Conservation (phyloP, 2,888 invertebrate species). For the Leptopilina syphax region DNA sequence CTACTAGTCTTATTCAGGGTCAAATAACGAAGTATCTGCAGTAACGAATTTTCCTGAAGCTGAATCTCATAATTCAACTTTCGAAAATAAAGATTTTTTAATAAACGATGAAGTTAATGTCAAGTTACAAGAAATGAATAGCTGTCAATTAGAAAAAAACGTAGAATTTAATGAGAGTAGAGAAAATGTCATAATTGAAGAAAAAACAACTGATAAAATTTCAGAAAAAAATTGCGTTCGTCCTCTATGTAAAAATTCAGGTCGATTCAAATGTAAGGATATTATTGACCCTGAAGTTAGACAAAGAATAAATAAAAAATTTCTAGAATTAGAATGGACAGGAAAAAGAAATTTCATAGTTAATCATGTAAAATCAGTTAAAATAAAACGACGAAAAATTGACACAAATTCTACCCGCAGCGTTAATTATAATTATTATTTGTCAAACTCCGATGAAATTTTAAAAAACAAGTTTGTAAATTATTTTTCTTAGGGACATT, state of each 20-base stretch:
- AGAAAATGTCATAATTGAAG: background rate
- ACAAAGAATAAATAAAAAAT: background rate
- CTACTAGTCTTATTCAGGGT: background rate
- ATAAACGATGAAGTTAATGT: background rate
- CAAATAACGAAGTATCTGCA: background rate
- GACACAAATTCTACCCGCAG: background rate
- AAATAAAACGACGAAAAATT: constrained; percentile 1
- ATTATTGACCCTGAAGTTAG: background rate
- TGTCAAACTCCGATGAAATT: background rate
- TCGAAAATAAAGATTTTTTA: background rate
- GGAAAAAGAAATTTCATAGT: background rate
- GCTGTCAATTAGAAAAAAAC: background rate
- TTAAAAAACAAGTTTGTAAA: constrained; percentile 6
- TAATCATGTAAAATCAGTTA: background rate
- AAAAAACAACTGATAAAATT: background rate
- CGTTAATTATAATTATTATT: background rate
- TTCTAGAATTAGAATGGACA: background rate
- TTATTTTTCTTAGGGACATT: background rate
- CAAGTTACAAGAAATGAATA: background rate
- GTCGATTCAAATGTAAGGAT: background rate
- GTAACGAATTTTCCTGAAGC: background rate
- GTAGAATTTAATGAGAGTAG: background rate
- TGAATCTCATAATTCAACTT: background rate
- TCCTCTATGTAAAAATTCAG: background rate
- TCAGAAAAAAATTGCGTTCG: background rate